Base-by-base conservation (phyloP, 2,113 vertebrate species). In the Climacteris rufus region DNA sequence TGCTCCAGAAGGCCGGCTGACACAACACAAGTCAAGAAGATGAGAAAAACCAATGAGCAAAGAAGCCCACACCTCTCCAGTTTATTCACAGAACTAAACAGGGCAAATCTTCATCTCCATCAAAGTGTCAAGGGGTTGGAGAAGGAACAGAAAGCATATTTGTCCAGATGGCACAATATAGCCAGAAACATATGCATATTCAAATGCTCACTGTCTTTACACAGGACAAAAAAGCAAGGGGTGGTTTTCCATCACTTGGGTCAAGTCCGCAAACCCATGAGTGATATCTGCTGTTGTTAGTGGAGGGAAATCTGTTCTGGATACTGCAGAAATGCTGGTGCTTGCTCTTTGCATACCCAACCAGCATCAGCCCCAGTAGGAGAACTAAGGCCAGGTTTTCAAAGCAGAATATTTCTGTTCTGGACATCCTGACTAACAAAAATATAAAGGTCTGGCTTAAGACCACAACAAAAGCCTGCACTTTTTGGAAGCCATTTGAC, bases 191-290 rank as follows among this genome's bases (percentile, higher is more conserved):
- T 3, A n/a, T 8, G 14, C n/a, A 39, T n/a, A 24, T 49, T 56
- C 5, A 78, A 84, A 81, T 7, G 13, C 5, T 57, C 20, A 10
- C 30, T 77, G 19, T 39, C 9, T 64, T 59, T 31, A 60, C 21
- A 23, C 1, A 6, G 30, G 23, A 54, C 0, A 2, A 64, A 28
- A 19, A 19, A 76, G 15, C 1, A 3, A 82, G 17, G 13, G 7
- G 9, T 59, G 44, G 5, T 13, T 28, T 87, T 87, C 15, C n/a
- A 76, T 22, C 13, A 2, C 44, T 42, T 35, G 4, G 1, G 2
- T 30, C 7, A 10, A 64, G 15, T 33, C 39, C 22, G 18, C 3
- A 44, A 84, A 64, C 9, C 8, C 53, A 60, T 13, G 21, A 30
- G 40, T 25, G 50, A 56, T 31, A 45, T 28, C 30, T 85, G 24